Conservation (phyloP, 2,113 vertebrate species). For the Tychaedon coryphoeus region DNA sequence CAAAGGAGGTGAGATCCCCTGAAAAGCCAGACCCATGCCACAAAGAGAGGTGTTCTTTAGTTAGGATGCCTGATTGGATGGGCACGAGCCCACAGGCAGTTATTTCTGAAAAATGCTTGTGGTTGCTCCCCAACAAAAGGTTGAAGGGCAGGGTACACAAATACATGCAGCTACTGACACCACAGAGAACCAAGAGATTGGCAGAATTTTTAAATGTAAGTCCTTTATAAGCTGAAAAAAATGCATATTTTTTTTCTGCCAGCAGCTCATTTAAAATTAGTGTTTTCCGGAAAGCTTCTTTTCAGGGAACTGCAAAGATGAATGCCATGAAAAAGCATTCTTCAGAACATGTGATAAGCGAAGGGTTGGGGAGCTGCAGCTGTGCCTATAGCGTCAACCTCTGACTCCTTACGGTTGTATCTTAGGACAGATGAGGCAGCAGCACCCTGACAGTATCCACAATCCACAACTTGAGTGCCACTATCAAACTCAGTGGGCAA, state of each 20-base stretch:
- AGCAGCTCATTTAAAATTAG: not conserved
- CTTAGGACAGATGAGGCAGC: not conserved
- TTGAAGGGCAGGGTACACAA: not conserved
- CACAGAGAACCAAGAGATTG: not conserved
- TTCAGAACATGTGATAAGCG: not conserved
- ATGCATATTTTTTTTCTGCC: not conserved
- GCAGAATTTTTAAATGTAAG: not conserved
- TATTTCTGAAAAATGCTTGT: not conserved
- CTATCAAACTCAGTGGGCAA: not conserved
- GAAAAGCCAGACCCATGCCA: not conserved
- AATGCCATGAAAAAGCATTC: not conserved
- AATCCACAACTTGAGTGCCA: not conserved
- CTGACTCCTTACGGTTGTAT: not conserved
- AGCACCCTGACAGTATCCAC: not conserved
- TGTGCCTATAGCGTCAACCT: not conserved
- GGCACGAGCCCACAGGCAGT: fast-evolving
- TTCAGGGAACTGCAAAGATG: not conserved
- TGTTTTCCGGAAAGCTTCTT: not conserved
- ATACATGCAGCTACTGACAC: not conserved
- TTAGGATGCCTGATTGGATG: not conserved
- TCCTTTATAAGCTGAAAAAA: not conserved
- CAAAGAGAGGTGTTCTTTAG: not conserved
- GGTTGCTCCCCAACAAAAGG: not conserved
- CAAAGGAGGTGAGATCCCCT: not conserved
- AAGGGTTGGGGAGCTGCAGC: not conserved